A percentile compares a stretch with the other conserved stretches of the same genome.
Evolutionary conservation across 2,888 invertebrate genomes (phyloP).

Genomic region (Acanthosepion esculentum): DNA sequence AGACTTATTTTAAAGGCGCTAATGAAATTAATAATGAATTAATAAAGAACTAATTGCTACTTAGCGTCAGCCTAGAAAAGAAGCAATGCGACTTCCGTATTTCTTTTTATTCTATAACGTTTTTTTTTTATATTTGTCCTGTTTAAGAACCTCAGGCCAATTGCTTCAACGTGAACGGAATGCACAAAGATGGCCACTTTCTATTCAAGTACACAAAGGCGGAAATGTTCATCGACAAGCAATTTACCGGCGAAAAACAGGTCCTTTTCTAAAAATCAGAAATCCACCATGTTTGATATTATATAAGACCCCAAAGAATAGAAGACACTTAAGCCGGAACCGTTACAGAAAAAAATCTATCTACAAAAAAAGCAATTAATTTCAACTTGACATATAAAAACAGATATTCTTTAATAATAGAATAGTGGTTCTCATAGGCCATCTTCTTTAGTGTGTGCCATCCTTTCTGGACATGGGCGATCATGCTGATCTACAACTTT

Average conservation of each 20-base stretch:
- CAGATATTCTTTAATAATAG: no score
- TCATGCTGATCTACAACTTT: no score
- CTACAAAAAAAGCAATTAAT: no score
- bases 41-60: background rate
- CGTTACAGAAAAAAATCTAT: no score
- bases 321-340: no score
- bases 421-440: no score
- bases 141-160: background rate
- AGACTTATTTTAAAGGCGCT: background rate
- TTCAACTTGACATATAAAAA: no score
- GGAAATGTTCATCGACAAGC: background rate
- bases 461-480: no score
- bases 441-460: no score
- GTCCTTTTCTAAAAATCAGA: background rate
- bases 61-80: background rate
- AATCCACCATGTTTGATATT: no score
- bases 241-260: background rate
- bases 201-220: background rate
- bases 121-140: no score
- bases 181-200: background rate
- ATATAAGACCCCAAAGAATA: no score
- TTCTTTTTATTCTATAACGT: background rate
- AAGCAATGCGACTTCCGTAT: background rate
- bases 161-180: background rate
- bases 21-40: background rate